Percentiles rank a stretch among this genome's conserved stretches.
Evolutionary conservation across 2,888 invertebrate genomes (phyloP).

Genomic region (Cyaniris semiargus): DNA sequence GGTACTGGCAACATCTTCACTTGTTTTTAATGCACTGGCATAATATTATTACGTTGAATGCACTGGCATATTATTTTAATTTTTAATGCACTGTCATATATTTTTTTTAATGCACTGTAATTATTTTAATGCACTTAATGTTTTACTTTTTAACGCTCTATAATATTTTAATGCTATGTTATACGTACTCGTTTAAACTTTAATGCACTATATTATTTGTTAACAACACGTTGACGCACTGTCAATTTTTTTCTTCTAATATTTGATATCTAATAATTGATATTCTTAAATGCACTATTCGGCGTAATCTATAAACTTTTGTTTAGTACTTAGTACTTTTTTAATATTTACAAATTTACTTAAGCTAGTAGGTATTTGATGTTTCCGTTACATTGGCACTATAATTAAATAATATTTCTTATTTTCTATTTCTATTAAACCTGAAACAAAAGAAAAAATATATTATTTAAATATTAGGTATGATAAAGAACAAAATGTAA

Average conservation of each 20-base stretch:
- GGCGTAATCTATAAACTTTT: background rate
- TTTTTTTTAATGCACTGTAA: background rate
- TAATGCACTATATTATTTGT: background rate
- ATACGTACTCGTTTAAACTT: background rate
- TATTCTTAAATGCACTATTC: background rate
- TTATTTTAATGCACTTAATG: background rate
- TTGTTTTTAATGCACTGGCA: constrained; percentile 33
- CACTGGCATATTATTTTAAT: background rate
- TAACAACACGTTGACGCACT: background rate
- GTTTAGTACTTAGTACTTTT: constrained; percentile 3
- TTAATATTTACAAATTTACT: constrained; percentile 16
- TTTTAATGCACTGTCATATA: background rate
- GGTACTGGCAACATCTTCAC: constrained; percentile 75
- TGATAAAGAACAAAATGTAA: background rate
- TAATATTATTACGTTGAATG: background rate
- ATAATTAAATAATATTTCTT: constrained; percentile 9
- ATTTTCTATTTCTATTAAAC: background rate
- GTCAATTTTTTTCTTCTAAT: no score
- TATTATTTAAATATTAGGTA: background rate
- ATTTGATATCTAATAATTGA: background rate
- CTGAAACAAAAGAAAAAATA: constrained; percentile 23
- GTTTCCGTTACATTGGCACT: constrained; percentile 29
- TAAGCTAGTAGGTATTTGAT: constrained; percentile 24
- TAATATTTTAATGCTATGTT: background rate
- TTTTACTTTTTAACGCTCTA: background rate